A percentile compares a stretch with the other conserved stretches of the same genome.
These are phyloP conservation scores for Trinorchestia longiramus DNA, from an alignment of 1,140 invertebrate genomes.

Conservation along the genomic window DNA sequence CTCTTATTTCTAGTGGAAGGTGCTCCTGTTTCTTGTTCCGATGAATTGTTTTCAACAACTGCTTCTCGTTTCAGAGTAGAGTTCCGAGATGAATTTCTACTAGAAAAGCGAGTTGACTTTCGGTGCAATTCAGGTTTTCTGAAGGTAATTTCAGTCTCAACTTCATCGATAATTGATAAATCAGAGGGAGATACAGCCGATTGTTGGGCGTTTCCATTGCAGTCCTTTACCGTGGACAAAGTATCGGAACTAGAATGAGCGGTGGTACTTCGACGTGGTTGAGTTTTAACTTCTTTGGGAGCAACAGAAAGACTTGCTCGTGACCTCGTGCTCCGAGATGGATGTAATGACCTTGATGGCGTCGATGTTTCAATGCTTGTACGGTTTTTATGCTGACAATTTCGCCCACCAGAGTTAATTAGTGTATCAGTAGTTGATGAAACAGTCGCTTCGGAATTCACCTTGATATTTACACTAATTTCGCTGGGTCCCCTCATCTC, in stretches of 20 bases:
- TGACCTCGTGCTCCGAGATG: background rate
- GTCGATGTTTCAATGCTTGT: slow-evolving; percentile 23
- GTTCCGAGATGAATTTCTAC: background rate
- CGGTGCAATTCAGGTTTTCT: background rate
- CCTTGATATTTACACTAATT: background rate
- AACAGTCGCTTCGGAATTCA: background rate
- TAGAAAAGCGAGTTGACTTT: background rate
- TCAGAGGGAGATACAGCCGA: background rate
- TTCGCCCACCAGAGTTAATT: background rate
- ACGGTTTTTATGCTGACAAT: background rate
- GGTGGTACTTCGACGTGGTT: background rate
- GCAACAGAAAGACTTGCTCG: background rate
- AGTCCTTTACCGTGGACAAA: background rate
- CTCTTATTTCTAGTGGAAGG: background rate
- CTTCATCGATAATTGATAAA: background rate
- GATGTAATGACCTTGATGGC: background rate
- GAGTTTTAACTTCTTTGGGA: background rate
- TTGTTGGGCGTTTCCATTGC: background rate
- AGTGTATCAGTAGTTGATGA: background rate
- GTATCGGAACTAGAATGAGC: background rate
- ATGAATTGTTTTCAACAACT: background rate
- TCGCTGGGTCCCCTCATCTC: background rate
- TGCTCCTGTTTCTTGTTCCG: background rate
- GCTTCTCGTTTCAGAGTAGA: background rate
- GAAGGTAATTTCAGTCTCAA: background rate